phyloP scores from a whole-genome alignment of 2,888 invertebrate genomes.

The Agrochola lychnidis region DNA sequence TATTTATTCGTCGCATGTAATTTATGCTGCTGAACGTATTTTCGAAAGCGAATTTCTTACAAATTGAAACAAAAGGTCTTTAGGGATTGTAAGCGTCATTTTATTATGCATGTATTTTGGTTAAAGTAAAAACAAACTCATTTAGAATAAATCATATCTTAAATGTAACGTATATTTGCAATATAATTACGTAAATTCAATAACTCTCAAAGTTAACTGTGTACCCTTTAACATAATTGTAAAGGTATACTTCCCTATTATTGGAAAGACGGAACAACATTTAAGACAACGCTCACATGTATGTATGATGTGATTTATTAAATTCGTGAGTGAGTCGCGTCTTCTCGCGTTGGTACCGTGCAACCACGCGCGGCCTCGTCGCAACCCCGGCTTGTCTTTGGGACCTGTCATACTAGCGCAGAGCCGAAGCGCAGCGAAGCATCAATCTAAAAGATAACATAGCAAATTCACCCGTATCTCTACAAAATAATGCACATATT shows the following conservation, averaged over 20 bases:
- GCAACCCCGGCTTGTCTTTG: background rate
- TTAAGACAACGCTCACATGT: slow-evolving; percentile 57
- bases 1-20: background rate
- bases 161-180: background rate
- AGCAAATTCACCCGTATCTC: background rate
- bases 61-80: background rate
- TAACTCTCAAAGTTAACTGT: background rate
- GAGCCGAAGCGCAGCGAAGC: background rate
- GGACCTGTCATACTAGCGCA: background rate
- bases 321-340: slow-evolving; percentile 55
- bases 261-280: slow-evolving; percentile 44
- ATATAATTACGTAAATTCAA: background rate
- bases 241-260: background rate
- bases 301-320: slow-evolving; percentile 67
- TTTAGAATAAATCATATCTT: no score
- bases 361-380: background rate
- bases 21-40: background rate
- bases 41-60: background rate
- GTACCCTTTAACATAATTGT: background rate
- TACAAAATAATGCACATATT: background rate
- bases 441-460: background rate
- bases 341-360: background rate
- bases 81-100: background rate
- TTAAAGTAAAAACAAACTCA: background rate
- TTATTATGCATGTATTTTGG: background rate